phyloP scores from a whole-genome alignment of 2,797 vertebrate genomes.

The Catostomus latipinnis region DNA sequence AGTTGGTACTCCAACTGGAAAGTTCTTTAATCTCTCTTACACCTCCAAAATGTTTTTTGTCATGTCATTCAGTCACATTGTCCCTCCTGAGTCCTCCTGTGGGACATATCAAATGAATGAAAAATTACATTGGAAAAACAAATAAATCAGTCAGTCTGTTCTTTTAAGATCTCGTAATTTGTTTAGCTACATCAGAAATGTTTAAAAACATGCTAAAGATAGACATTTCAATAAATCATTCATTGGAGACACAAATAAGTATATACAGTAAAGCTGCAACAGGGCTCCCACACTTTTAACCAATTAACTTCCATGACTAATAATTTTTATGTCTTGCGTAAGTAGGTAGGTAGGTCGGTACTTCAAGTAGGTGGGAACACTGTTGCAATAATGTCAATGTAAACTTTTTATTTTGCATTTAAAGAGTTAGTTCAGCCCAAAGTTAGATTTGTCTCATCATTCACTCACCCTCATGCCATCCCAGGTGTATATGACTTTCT shows the following conservation, averaged over 20 bases:
- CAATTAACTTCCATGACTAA: neutral
- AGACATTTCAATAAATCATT: neutral
- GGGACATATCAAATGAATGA: neutral
- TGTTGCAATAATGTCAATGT: neutral
- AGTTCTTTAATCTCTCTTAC: neutral
- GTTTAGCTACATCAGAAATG: neutral
- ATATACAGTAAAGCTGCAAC: neutral
- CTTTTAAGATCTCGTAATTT: neutral
- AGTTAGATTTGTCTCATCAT: too few species aligned
- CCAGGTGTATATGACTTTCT: too few species aligned
- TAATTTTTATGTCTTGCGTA: neutral
- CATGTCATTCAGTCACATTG: constrained; percentile 4
- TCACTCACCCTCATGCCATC: too few species aligned
- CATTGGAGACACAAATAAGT: neutral
- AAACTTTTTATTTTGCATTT: neutral
- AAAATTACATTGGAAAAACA: neutral
- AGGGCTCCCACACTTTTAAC: neutral
- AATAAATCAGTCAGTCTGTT: neutral
- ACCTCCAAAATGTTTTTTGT: neutral
- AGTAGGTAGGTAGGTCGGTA: neutral
- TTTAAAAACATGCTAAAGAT: too few species aligned
- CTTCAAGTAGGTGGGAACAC: neutral
- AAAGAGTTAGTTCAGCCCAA: too few species aligned
- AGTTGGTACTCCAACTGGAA: neutral
- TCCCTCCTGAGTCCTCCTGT: constrained; percentile 20